Conservation (phyloP, 2,113 vertebrate genomes). For the Diglossa brunneiventris region DNA sequence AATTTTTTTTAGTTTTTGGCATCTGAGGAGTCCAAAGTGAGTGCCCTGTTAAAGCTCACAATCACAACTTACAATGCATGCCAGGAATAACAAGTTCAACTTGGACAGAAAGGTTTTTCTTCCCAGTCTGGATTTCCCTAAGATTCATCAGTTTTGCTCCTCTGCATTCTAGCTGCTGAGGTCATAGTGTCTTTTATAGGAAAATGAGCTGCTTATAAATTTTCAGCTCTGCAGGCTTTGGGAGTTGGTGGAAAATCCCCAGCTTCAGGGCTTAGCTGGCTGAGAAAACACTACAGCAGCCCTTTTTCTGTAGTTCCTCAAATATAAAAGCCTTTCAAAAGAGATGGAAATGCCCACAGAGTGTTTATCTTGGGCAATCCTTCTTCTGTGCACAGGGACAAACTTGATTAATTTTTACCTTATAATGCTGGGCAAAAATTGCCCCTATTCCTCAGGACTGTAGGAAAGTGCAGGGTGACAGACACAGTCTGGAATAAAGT, state of each 20-base stretch:
- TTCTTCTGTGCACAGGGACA: not conserved
- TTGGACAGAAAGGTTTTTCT: not conserved
- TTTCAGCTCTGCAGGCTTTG: not conserved
- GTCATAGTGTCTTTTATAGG: not conserved
- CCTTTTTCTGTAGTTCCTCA: not conserved
- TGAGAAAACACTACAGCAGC: not conserved
- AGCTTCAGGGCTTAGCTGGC: not conserved
- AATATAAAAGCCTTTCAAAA: not conserved
- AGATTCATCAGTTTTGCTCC: not conserved
- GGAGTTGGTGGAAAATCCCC: not conserved
- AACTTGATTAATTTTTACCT: not conserved
- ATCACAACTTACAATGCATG: fast-evolving
- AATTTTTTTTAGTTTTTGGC: not conserved
- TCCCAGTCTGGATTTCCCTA: not conserved
- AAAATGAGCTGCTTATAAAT: not conserved
- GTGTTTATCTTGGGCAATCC: not conserved
- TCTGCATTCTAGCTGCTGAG: not conserved
- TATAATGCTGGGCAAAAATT: not conserved
- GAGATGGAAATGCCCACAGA: not conserved
- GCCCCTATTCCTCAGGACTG: not conserved
- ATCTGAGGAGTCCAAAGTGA: not conserved
- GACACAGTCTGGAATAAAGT: not conserved
- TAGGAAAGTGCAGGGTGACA: not conserved
- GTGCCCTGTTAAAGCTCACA: not conserved
- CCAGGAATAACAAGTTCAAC: not conserved